Base-by-base conservation (phyloP, 2,888 invertebrate species). In the Ethmia dodecea region DNA sequence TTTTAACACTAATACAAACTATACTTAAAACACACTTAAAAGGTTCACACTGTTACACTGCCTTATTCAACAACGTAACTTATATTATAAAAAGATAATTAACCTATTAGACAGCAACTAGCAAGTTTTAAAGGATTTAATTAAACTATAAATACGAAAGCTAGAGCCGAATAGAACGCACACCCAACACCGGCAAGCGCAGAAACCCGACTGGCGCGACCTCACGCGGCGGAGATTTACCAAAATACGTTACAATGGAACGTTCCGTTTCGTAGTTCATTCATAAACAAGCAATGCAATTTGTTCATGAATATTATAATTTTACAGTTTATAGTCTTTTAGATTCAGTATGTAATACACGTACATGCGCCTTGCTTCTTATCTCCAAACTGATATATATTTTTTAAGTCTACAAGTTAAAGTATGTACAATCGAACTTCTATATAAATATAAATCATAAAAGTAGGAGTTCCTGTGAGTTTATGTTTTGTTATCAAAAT, bases 121-220 rank as follows among this genome's bases (percentile, higher is more conserved):
- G 22, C 12, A 24, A 33, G n/a, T 29, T 30, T 33, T 26, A 35
- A 20, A 29, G 13, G 25, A 50, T 47, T 58, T 50, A 56, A 62
- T 65, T 58, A 61, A 65, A 67, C 54, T 69, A 66, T 18, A 60
- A 70, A 35, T 70, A 79, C 80, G 79, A 77, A 55, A 60, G 64
- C 60, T 51, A 58, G 71, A 77, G 72, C 64, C 71, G 67, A 73
- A 60, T 60, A 50, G 52, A 50, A 66, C 65, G 56, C 53, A 72
- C 78, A 72, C 65, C 72, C 63, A 39, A 52, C 59, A 64, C 74
- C 70, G 61, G 59, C 74, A 64, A 81, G 71, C 75, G 77, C 74
- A 77, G 74, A 84, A 86, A 86, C 83, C 84, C 84, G 83, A 86
- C 86, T 86, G 57, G 40, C 44, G 65, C 65, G 62, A 63, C 69